Conservation (phyloP, 2,888 invertebrate species). For the Tetheella fluctuosa region DNA sequence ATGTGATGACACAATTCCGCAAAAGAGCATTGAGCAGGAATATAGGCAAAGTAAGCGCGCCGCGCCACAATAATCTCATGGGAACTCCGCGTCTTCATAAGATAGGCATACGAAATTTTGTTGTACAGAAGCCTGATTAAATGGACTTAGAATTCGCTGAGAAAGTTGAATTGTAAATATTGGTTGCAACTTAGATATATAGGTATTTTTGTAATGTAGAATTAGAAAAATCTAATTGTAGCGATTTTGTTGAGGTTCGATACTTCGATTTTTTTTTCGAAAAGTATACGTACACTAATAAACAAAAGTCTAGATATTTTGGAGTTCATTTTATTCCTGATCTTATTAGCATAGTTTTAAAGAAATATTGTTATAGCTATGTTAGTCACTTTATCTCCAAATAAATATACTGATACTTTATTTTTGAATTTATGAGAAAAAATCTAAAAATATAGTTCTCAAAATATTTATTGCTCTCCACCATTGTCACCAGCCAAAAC, state of each 20-base stretch:
- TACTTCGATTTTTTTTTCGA: too few relatives aligned
- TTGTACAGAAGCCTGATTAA: conserved; percentile 13
- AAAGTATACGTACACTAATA: too few relatives aligned
- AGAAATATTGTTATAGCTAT: too few relatives aligned
- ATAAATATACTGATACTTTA: too few relatives aligned
- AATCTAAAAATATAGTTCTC: not conserved
- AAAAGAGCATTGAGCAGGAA: conserved; percentile 30
- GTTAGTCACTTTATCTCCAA: too few relatives aligned
- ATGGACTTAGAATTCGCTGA: conserved; percentile 5
- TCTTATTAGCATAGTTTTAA: too few relatives aligned
- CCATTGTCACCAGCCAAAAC: not conserved
- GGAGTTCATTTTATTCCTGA: too few relatives aligned
- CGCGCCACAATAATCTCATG: conserved; percentile 25
- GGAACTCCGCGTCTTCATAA: conserved; percentile 15
- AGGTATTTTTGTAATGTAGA: not conserved
- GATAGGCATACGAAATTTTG: conserved; percentile 11
- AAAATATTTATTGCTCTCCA: not conserved
- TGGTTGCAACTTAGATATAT: not conserved
- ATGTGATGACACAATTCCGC: conserved; percentile 41
- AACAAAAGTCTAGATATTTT: too few relatives aligned
- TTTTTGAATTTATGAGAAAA: too few relatives aligned
- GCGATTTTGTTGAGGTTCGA: too few relatives aligned
- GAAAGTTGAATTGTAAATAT: not conserved
- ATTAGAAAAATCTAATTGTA: too few relatives aligned
- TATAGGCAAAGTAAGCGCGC: conserved; percentile 18